Percentiles rank a stretch among this genome's conserved stretches.
Conservation (phyloP, 2,888 invertebrate genomes). For the Drosophila emarginata region DNA sequence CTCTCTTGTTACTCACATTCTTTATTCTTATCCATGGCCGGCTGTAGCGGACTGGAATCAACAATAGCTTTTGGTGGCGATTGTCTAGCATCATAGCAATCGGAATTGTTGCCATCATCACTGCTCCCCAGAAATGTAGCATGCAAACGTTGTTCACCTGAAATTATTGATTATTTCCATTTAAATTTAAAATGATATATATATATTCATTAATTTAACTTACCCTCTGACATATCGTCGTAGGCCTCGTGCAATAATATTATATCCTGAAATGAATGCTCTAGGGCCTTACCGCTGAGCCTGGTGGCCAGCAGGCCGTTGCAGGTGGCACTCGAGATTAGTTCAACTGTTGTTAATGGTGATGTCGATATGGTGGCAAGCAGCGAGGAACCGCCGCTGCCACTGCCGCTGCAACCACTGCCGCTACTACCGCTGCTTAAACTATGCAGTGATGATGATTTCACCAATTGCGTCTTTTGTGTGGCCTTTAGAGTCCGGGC, state of each 20-base stretch:
- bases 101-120: conserved; percentile 81
- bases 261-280: conserved; percentile 80
- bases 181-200: too few species aligned
- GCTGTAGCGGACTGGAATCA: conserved; percentile 96
- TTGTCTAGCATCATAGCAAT: conserved; percentile 82
- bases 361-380: conserved; percentile 80
- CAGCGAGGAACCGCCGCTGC: conserved; percentile 73
- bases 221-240: conserved; percentile 83
- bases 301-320: conserved; percentile 80
- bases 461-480: conserved; percentile 70
- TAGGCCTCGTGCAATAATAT: conserved; percentile 81
- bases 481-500: conserved; percentile 66
- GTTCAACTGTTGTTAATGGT: conserved; percentile 78
- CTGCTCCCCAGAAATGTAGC: conserved; percentile 80
- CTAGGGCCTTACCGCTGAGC: conserved; percentile 79
- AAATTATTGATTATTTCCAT: background rate
- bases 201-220: background rate
- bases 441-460: conserved; percentile 77
- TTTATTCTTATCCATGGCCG: conserved; percentile 97
- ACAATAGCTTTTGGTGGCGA: conserved; percentile 96
- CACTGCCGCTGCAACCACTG: conserved; percentile 40
- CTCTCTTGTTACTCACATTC: conserved; percentile 90
- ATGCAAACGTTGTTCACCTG: conserved; percentile 82
- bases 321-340: conserved; percentile 79
- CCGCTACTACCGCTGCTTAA: conserved; percentile 69